A percentile compares a stretch with the other conserved stretches of the same genome.
Conservation (phyloP, 2,797 vertebrate genomes). For the Muraenolepis orangiensis region DNA sequence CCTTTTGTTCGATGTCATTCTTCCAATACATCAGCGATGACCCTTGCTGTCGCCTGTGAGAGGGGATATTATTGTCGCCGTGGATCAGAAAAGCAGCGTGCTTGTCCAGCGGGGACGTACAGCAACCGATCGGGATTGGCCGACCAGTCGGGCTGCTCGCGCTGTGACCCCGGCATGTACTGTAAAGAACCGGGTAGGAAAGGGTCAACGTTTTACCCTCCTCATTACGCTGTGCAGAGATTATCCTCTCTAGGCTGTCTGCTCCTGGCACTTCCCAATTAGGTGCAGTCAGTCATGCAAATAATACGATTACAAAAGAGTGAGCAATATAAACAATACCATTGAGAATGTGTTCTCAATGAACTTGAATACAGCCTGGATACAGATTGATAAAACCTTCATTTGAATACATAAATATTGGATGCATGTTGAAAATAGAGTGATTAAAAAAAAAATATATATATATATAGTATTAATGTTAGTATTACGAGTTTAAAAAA, state of each 20-base stretch:
- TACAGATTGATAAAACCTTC: background rate
- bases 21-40: constrained; percentile 55
- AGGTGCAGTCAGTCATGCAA: background rate
- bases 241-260: background rate
- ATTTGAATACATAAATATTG: no score
- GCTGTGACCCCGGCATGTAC: constrained; percentile 73
- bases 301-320: background rate
- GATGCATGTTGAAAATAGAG: no score
- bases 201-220: background rate
- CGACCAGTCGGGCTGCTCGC: constrained; percentile 62
- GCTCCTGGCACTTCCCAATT: background rate
- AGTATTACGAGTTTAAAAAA: no score
- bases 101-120: constrained; percentile 75
- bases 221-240: background rate
- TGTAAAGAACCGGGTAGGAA: constrained; percentile 72
- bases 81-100: constrained; percentile 57
- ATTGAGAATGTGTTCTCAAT: background rate
- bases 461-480: no score
- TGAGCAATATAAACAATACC: background rate
- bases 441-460: no score
- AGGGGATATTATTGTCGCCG: constrained; percentile 74
- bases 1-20: background rate
- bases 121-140: constrained; percentile 67
- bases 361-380: background rate
- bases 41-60: constrained; percentile 58